These are phyloP conservation scores for Clostera curtula DNA, from an alignment of 2,888 invertebrate genomes.

Conservation along the genomic window DNA sequence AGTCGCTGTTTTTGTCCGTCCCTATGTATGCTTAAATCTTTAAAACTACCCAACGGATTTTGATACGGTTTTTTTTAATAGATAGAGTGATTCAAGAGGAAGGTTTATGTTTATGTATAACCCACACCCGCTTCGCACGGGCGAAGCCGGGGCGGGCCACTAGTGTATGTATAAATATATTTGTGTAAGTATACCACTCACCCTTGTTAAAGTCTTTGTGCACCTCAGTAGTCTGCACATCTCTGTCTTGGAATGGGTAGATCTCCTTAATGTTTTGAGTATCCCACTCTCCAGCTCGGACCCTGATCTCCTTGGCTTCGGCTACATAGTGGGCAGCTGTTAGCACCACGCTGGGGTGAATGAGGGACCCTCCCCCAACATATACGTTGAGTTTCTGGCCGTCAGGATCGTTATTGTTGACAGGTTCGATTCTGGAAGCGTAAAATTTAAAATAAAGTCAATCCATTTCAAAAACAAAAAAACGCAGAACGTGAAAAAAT, in stretches of 20 bases:
- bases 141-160: no score
- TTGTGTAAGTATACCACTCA: constrained; percentile 12
- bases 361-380: constrained; percentile 87
- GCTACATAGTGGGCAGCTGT: constrained; percentile 82
- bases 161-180: no score
- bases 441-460: neutral
- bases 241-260: constrained; percentile 80
- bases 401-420: constrained; percentile 51
- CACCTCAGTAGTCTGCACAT: constrained; percentile 69
- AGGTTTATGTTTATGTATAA: no score
- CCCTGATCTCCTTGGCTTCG: constrained; percentile 15
- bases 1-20: no score
- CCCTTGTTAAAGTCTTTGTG: constrained; percentile 78
- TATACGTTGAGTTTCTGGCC: constrained; percentile 70
- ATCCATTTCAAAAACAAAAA: constrained; percentile 3
- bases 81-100: no score
- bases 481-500: neutral
- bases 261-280: constrained; percentile 82
- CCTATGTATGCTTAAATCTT: no score
- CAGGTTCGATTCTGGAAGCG: constrained; percentile 47
- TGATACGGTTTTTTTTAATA: no score
- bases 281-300: constrained; percentile 89
- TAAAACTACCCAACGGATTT: no score
- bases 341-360: constrained; percentile 82
- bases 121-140: no score